Percentiles rank a stretch among this genome's conserved stretches.
Evolutionary conservation across 2,888 invertebrate genomes (phyloP).

Genomic region (Hirtodrosophila duncani): DNA sequence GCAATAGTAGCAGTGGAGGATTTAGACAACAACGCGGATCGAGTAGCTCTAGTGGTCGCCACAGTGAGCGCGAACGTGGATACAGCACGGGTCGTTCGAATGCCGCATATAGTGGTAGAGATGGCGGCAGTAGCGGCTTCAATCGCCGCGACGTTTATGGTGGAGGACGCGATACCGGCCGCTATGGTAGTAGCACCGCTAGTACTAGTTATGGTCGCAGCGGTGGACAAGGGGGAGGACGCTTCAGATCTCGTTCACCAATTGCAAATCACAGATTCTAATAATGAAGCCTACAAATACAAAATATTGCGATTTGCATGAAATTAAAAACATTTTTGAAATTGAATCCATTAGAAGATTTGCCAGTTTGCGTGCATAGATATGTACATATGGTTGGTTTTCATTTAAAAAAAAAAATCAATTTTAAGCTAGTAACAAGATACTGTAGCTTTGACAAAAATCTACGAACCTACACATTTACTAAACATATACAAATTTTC

Average conservation of each 20-base stretch:
- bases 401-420: too few species aligned
- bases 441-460: too few species aligned
- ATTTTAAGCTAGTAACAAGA: too few species aligned
- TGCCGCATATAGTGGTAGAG: constrained; percentile 55
- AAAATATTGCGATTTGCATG: constrained; percentile 5
- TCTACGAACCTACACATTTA: too few species aligned
- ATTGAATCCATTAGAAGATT: constrained; percentile 27
- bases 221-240: constrained; percentile 76
- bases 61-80: constrained; percentile 60
- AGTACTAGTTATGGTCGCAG: constrained; percentile 79
- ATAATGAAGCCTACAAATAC: constrained; percentile 11
- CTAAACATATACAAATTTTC: too few species aligned
- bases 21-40: constrained; percentile 80
- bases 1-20: constrained; percentile 76
- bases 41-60: constrained; percentile 64
- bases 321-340: constrained; percentile 23
- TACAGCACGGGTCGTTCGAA: constrained; percentile 76
- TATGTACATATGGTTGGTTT: too few species aligned
- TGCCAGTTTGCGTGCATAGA: too few species aligned
- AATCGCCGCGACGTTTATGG: constrained; percentile 72
- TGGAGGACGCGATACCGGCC: constrained; percentile 65
- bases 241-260: constrained; percentile 77
- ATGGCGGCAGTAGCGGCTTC: constrained; percentile 75
- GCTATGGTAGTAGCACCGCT: constrained; percentile 76
- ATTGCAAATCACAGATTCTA: constrained; percentile 71